Evolutionary conservation across 2,113 vertebrate species (phyloP), one percentile per base, ranked within the genome.

Genomic region (Urocynchramus pylzowi): DNA sequence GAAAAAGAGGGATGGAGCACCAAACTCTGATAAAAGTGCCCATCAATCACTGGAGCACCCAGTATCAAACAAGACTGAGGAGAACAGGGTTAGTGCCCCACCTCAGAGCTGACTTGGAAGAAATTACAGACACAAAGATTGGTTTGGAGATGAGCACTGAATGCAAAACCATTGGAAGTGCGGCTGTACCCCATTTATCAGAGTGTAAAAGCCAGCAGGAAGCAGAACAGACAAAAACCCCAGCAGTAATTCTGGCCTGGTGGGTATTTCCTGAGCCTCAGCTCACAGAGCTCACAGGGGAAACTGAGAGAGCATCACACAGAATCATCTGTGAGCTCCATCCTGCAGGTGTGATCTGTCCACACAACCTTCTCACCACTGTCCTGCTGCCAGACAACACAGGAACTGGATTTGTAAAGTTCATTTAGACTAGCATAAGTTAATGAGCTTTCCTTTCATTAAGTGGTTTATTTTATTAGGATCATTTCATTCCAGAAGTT

Each of bases 161-260:
- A 54, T 7, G 31, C 30, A 84, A 33, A 59, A 59, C 4, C 50
- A 42, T 0, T 60, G 70, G 15, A 10, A 42, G 21, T 27, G 1
- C 0, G 6, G 35, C 30, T 50, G 53, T 6, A 23, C 4, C 65
- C 41, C 30, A 28, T 16, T 49, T 19, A 23, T 30, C 79, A 50
- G 13, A 1, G 53, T 2, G 39, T 4, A 10, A 69, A 70, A 93
- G 20, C 3, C 78, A 64, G 18, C 83, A 80, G 67, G 28, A 65
- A 91, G 41, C 11, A 80, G n/a, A 70, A 41, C 2, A 88, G 49
- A 23, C 8, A 26, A 47, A 28, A 28, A 24, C 22, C 35, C 35
- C 9, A 1, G 22, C 0, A 0, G n/a, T 23, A 11, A 84, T 14
- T 44, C 35, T 35, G 26, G 1, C 4, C 26, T 2, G 18, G 37